A percentile compares a stretch with the other conserved stretches of the same genome.
phyloP scores from a whole-genome alignment of 2,797 vertebrate genomes.

The Myotis vivesi region DNA sequence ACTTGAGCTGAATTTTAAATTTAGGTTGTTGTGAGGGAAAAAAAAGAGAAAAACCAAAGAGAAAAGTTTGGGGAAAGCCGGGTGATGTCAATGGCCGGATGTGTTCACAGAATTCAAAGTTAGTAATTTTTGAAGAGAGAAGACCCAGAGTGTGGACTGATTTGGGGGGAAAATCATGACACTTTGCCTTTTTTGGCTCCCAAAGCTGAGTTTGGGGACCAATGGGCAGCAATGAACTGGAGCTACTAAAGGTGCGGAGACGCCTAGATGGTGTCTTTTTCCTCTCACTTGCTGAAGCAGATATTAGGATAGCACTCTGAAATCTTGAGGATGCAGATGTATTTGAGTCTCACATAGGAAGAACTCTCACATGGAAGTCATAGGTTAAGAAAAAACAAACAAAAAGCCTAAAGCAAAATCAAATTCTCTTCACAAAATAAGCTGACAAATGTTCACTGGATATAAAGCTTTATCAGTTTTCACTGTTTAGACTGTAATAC shows the following conservation, averaged over 20 bases:
- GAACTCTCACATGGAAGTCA: background rate
- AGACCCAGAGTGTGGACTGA: background rate
- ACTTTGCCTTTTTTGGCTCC: background rate
- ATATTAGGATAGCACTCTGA: slow-evolving; percentile 30
- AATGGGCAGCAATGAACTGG: background rate
- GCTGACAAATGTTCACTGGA: background rate
- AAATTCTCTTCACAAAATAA: slow-evolving; percentile 48
- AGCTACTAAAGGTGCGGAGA: background rate
- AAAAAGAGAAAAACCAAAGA: background rate
- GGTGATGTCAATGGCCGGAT: background rate
- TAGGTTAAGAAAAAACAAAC: background rate
- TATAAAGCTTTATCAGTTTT: slow-evolving; percentile 42
- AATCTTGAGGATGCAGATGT: slow-evolving; percentile 20
- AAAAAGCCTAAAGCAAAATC: slow-evolving; percentile 49
- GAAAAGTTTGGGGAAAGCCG: background rate
- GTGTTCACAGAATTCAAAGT: slow-evolving; percentile 3
- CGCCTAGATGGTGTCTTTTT: background rate
- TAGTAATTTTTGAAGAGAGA: slow-evolving; percentile 18
- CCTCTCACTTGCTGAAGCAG: background rate
- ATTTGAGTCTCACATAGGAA: slow-evolving; percentile 16
- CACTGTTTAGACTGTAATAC: slow-evolving; percentile 36
- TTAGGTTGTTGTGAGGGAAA: background rate
- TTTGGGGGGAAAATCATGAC: background rate
- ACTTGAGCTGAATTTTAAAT: slow-evolving; percentile 32
- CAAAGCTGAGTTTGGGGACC: slow-evolving; percentile 21